A percentile compares a stretch with the other conserved stretches of the same genome.
These are phyloP conservation scores for Chunga burmeisteri DNA, from an alignment of 2,113 vertebrate genomes.

Conservation along the genomic window DNA sequence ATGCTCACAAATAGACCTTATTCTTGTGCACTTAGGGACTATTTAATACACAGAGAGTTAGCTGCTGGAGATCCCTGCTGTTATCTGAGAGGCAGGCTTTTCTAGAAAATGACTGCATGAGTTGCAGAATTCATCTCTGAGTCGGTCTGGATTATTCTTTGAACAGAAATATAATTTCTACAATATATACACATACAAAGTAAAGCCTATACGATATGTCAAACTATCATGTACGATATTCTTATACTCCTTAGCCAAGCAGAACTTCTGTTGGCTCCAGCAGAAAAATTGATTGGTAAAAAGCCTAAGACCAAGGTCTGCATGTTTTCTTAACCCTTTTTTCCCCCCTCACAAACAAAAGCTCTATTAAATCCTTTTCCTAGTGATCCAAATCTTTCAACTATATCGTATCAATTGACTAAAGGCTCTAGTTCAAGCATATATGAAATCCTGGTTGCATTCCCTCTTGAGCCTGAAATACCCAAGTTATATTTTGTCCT, in stretches of 20 bases:
- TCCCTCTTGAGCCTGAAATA: not conserved
- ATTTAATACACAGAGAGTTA: not conserved
- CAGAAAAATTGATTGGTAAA: not conserved
- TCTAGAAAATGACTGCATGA: not conserved
- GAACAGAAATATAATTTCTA: not conserved
- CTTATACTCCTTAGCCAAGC: not conserved
- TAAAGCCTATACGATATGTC: not conserved
- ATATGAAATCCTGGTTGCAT: not conserved
- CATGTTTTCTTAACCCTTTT: not conserved
- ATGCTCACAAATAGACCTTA: not conserved
- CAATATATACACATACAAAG: not conserved
- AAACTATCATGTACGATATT: not conserved
- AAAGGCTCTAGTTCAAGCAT: not conserved
- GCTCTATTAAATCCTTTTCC: not conserved
- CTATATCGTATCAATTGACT: not conserved
- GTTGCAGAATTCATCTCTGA: not conserved
- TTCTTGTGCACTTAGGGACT: not conserved
- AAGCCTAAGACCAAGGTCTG: not conserved
- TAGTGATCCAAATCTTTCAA: not conserved
- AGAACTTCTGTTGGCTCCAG: not conserved
- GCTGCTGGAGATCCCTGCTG: not conserved
- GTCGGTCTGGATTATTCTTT: not conserved
- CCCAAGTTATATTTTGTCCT: not conserved
- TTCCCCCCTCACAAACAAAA: rapidly evolving
- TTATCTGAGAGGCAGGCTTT: not conserved